Percentiles rank a stretch among this genome's conserved stretches.
These are phyloP conservation scores for Ceyx melanurus DNA, from an alignment of 2,113 vertebrate genomes.

Conservation along the genomic window DNA sequence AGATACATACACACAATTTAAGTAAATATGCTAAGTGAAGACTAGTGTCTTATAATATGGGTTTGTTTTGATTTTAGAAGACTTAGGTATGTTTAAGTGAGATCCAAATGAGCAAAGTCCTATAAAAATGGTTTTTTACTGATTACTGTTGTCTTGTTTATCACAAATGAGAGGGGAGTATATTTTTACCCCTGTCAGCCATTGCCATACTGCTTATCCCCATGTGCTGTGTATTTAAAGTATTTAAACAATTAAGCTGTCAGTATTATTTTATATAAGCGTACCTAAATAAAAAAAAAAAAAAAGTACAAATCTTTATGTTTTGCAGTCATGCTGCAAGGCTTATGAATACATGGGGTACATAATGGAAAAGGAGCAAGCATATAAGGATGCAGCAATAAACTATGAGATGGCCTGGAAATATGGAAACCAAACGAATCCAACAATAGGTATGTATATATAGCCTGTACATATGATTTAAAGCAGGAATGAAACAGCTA, in stretches of 20 bases:
- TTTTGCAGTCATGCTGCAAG: constrained; percentile 92
- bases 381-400: constrained; percentile 89
- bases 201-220: neutral
- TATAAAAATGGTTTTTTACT: neutral
- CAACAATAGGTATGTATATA: constrained; percentile 82
- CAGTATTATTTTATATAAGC: neutral
- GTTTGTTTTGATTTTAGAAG: neutral
- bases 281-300: neutral
- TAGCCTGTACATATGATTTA: neutral
- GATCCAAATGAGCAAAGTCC: neutral
- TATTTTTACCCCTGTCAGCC: neutral
- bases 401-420: constrained; percentile 99
- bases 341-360: constrained; percentile 97
- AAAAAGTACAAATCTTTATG: neutral
- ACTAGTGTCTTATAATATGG: neutral
- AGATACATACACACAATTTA: neutral
- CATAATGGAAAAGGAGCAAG: constrained; percentile 97
- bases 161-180: neutral
- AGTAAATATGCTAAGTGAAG: neutral
- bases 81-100: neutral
- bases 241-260: neutral
- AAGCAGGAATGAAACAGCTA: neutral
- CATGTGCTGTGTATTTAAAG: neutral
- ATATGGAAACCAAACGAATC: constrained; percentile 88
- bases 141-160: neutral